These are phyloP conservation scores for Myanophis thanlyinensis DNA, from an alignment of 2,113 vertebrate species.

Conservation along the genomic window DNA sequence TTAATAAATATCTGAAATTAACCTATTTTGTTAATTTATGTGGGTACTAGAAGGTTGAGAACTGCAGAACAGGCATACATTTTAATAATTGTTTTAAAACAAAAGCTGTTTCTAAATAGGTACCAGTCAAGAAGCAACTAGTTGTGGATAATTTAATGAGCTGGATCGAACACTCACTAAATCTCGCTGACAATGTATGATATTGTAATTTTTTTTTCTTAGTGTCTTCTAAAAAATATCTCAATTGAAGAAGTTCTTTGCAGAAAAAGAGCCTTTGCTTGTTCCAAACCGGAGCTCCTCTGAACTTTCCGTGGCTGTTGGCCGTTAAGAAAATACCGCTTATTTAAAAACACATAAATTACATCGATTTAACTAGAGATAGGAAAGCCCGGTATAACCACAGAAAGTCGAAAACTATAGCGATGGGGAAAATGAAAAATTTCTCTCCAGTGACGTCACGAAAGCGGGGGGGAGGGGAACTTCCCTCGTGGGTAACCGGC, in stretches of 20 bases:
- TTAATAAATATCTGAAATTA: conserved; percentile 72
- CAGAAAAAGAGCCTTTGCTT: background rate
- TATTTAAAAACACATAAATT: background rate
- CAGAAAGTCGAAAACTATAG: background rate
- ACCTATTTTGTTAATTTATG: conserved; percentile 28
- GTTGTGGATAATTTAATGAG: background rate
- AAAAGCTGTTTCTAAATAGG: background rate
- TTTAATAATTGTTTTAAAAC: background rate
- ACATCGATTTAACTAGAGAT: background rate
- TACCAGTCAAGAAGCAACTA: background rate
- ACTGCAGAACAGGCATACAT: background rate
- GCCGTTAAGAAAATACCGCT: background rate
- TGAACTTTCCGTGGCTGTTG: background rate
- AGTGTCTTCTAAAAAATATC: background rate
- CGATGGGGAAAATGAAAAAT: background rate
- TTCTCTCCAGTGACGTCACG: background rate
- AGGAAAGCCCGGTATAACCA: background rate
- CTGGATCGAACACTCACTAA: background rate
- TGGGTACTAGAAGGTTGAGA: background rate
- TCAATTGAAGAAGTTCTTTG: background rate
- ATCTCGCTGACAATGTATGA: background rate
- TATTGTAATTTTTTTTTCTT: background rate
- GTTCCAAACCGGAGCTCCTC: background rate
- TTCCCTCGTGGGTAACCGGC: background rate
- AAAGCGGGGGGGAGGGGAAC: background rate